Base-by-base conservation (phyloP, 2,113 vertebrate species). In the Oncorhynchus mykiss region DNA sequence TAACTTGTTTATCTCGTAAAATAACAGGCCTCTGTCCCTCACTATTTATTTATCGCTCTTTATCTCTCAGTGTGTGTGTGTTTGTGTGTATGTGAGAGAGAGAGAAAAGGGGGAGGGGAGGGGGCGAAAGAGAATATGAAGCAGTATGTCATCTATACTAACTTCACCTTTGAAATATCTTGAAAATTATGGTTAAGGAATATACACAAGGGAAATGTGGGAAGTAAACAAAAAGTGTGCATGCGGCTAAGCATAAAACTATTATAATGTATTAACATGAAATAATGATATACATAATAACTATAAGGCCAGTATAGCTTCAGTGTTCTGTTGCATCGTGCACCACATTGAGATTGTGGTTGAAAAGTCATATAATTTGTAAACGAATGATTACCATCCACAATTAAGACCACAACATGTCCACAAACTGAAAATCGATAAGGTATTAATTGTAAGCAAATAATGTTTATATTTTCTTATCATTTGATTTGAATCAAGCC, bases 1-100 rank as follows among this genome's bases (percentile, higher is more conserved):
- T 22, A 62, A 62, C n/a, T 62, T 34, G 34, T 34, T 34, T 45
- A 60, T 74, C 71, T 75, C 57, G 25, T 3, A 70, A 54, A 54
- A 22, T 51, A 79, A 68, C 11, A 70, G 1, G 27, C 54, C 48
- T 48, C 22, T 24, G 59, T 18, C 8, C n/a, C 59, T 62, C 59
- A 39, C 39, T 11, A 11, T 45, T 45, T 45, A 9, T 45, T 45
- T 62, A 2, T 62, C 7, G 22, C 5, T 60, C 49, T 16, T 8
- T 16, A 1, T n/a, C 20, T 22, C 2, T 22, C 3, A 2, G n/a
- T n/a, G 59, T n/a, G 59, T 22, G 64, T 57, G 20, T 66, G 54
- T 16, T 49, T 57, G 54, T 75, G 34, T 60, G 54, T 3, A 51
- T 48, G 31, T 34, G 31, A 34, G 31, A 34, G 31, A 31, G 31